Evolutionary conservation across 2,888 invertebrate genomes (phyloP), one percentile per base, ranked within the genome.

Genomic region (Cerceris ruficornis): DNA sequence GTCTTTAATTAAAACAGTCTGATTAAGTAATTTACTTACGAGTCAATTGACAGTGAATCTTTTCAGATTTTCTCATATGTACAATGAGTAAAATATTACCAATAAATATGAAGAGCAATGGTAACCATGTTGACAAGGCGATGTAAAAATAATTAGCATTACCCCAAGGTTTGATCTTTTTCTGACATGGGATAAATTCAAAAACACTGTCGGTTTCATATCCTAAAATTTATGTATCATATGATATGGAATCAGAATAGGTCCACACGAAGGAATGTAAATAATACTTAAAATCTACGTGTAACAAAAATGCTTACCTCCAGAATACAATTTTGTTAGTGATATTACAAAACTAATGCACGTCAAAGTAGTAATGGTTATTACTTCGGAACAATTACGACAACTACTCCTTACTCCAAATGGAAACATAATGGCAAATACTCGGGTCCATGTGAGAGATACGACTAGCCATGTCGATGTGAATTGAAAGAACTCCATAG

Each of bases 391-490:
- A 54, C 87, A 83, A 77, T 80, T 83, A 46, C 81, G 81, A 13
- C 70, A 80, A 67, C 70, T 77, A 28, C 83, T 80, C 54, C 76
- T 85, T 55, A 83, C 85, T 65, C 78, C 86, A 42, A 89, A 80
- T 17, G 90, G 89, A 75, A 89, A 89, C 55, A 89, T 84, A 41
- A 89, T 81, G 11, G 87, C 90, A 39, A 89, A 83, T 15, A 91
- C 91, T n/a, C 91, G 86, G 8, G 88, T 86, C 89, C 89, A 90
- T 6, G 92, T 92, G 42, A 92, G 87, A n/a, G 88, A 88, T 7
- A 92, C 92, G 7, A 92, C 91, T 58, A 92, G 81, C 92, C 92
- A 92, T 9, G 91, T 91, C 4, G 92, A 92, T 14, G 90, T 90
- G 60, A 91, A 89, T 85, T 92, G 92, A 77, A 92, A 92, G 52